Base-by-base conservation (phyloP, 1,140 invertebrate genomes). In the Probaryconus sp. region DNA sequence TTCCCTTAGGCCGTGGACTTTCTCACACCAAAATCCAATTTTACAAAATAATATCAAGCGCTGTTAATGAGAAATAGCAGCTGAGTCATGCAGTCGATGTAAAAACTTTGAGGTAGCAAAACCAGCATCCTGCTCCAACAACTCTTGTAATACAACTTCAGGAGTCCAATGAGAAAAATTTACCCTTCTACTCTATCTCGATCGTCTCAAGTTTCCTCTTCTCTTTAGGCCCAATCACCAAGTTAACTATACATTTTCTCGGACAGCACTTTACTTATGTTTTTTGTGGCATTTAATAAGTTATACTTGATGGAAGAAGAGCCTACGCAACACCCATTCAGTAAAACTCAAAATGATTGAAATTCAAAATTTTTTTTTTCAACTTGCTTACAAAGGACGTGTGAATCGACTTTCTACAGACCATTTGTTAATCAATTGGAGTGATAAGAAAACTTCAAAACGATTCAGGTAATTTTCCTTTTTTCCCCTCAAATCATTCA, bases 21-120 rank as follows among this genome's bases (percentile, higher is more conserved):
- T 79, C 77, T 79, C 75, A 77, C 77, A 77, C 75, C 74, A 64
- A 79, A 81, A 79, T 81, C 75, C 75, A 81, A 81, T 81, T 81
- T 81, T 81, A 81, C 67, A 80, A 81, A 80, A 76, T 76, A 81
- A 81, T 81, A 80, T 80, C 55, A 53, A 69, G 51, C 53, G 69
- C 45, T 68, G 58, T 53, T 81, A 79, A 81, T 81, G 77, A 77
- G 77, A 81, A 81, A 79, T 77, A 77, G 67, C 17, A 20, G 79
- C 65, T 60, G 75, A 77, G 69, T 81, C 79, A 81, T 51, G 50
- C 30, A 38, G 60, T 55, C 50, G 67, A 35, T 18, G 42, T 69
- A 75, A 72, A 79, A 75, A 77, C 40, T 47, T 42, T 47, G 28
- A 47, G 61, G 30, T 56, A 45, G 63, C 76, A 78, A 75, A 68